These are phyloP conservation scores for Enteromius unitaeniatus DNA, from an alignment of 2,797 vertebrate species.

Conservation along the genomic window DNA sequence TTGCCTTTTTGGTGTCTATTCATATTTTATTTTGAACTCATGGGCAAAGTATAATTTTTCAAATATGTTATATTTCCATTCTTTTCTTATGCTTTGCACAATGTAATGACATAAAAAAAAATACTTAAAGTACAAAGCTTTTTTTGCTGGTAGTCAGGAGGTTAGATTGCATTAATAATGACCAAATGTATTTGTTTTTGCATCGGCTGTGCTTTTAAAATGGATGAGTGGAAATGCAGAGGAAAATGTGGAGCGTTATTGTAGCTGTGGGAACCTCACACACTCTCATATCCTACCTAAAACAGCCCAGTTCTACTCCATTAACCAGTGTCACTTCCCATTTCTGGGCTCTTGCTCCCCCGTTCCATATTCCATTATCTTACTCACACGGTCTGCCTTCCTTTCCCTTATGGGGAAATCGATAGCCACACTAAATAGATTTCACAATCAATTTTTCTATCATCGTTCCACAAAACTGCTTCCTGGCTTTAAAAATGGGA, in stretches of 20 bases:
- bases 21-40: too few species aligned
- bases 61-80: too few species aligned
- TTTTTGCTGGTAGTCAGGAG: too few species aligned
- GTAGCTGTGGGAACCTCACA: slow-evolving; percentile 8
- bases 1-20: too few species aligned
- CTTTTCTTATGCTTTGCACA: too few species aligned
- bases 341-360: slow-evolving; percentile 56
- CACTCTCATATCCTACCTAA: slow-evolving; percentile 39
- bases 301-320: slow-evolving; percentile 63
- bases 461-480: slow-evolving; percentile 58
- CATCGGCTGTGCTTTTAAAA: background rate
- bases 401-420: slow-evolving; percentile 63
- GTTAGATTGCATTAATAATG: background rate
- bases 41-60: too few species aligned
- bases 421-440: slow-evolving; percentile 66
- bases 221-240: background rate
- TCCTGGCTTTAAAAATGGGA: slow-evolving; percentile 49
- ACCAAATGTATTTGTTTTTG: background rate
- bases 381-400: slow-evolving; percentile 53
- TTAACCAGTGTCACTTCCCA: slow-evolving; percentile 66
- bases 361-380: slow-evolving; percentile 63
- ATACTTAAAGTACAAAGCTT: too few species aligned
- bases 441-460: slow-evolving; percentile 70
- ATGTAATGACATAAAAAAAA: too few species aligned
- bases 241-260: background rate